Percentiles rank a stretch among this genome's conserved stretches.
phyloP scores from a whole-genome alignment of 1,140 invertebrate species.

The Drosophila sproati region DNA sequence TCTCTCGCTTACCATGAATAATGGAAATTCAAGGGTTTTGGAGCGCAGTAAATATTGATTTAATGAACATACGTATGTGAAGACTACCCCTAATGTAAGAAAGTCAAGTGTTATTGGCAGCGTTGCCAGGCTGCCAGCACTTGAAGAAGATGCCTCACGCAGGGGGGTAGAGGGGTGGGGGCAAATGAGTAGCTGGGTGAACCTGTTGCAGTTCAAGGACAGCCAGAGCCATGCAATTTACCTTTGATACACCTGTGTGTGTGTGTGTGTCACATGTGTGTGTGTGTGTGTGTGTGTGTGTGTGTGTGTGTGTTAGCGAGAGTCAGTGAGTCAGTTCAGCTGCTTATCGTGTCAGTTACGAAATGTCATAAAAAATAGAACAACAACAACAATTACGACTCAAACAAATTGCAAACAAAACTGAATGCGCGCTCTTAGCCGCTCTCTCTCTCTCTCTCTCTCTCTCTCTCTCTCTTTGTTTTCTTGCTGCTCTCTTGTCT shows the following conservation, averaged over 20 bases:
- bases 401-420: slow-evolving; percentile 18
- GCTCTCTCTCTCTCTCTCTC: slow-evolving; percentile 1
- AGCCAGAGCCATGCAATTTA: slow-evolving; percentile 32
- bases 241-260: background rate
- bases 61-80: background rate
- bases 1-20: background rate
- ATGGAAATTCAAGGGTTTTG: slow-evolving; percentile 5
- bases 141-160: background rate
- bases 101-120: background rate
- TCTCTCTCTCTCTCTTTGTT: slow-evolving; percentile 6
- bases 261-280: background rate
- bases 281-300: background rate
- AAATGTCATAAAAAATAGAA: slow-evolving; percentile 29
- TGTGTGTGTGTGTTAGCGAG: background rate
- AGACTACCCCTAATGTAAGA: background rate
- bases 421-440: slow-evolving; percentile 19
- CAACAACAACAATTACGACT: background rate
- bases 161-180: background rate
- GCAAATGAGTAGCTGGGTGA: slow-evolving; percentile 16
- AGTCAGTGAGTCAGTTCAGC: slow-evolving; percentile 30
- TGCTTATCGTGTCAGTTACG: slow-evolving; percentile 37
- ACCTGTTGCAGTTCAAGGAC: slow-evolving; percentile 59
- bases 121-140: slow-evolving; percentile 15
- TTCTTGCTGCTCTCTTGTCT: background rate
- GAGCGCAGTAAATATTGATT: slow-evolving; percentile 4